These are phyloP conservation scores for Druon quercuslanigerum DNA, from an alignment of 1,140 invertebrate species.

Conservation along the genomic window DNA sequence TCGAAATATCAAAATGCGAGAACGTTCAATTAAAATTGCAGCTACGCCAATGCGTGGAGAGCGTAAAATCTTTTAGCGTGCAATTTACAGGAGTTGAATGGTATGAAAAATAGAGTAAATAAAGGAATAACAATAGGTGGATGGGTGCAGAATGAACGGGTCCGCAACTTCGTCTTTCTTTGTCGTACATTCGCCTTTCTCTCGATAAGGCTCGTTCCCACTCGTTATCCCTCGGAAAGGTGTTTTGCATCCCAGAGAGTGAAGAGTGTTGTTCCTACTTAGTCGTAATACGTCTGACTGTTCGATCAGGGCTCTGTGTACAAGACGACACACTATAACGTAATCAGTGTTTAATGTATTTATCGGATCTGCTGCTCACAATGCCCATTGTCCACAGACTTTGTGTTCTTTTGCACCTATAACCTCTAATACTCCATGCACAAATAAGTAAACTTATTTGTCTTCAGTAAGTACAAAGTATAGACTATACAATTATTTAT, in stretches of 20 bases:
- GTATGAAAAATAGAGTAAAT: neutral
- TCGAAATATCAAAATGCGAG: too few relatives aligned
- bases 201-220: neutral
- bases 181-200: neutral
- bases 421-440: neutral
- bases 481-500: too few relatives aligned
- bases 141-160: constrained; percentile 53
- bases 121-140: constrained; percentile 22
- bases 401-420: constrained; percentile 18
- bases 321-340: constrained; percentile 54
- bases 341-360: constrained; percentile 62
- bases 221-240: constrained; percentile 2
- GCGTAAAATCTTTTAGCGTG: neutral
- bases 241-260: constrained; percentile 33
- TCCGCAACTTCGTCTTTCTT: constrained; percentile 34
- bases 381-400: constrained; percentile 58
- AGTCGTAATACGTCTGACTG: constrained; percentile 55
- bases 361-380: constrained; percentile 56
- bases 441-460: neutral
- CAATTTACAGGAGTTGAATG: neutral
- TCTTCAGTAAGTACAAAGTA: neutral
- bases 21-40: too few relatives aligned
- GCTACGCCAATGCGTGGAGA: too few relatives aligned
- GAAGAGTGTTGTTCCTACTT: constrained; percentile 50
- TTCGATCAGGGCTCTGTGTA: neutral